Base-by-base conservation (phyloP, 2,888 invertebrate species). In the Epirrhoe alternata region DNA sequence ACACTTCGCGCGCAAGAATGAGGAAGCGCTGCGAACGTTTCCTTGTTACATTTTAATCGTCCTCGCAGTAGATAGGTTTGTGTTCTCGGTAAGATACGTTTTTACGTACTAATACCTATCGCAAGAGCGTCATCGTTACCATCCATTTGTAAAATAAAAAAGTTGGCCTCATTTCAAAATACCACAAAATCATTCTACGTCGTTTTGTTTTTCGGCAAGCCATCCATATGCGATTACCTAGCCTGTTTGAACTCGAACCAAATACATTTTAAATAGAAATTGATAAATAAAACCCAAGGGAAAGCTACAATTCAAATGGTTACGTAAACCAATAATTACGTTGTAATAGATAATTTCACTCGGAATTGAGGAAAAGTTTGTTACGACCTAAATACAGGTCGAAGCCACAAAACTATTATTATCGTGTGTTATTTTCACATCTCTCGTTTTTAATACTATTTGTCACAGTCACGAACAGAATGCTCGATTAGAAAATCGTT, bases 31-130 rank as follows among this genome's bases (percentile, higher is more conserved):
- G 75, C 69, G 66, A 82, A 82, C 82, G 79, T 87, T 92, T 91
- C 89, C 91, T 88, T 78, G 84, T 89, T 89, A 88, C 86, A 88
- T 86, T 72, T 88, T 84, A 85, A 83, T 82, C 77, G 83, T 76
- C 80, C 86, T 84, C 83, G 78, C 85, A 83, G 78, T 69, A 69
- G 65, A 68, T 64, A 69, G 62, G 67, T 68, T 67, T 68, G 64
- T 63, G 71, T 67, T 70, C 68, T 68, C 62, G 68, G 69, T 75
- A 57, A 54, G 59, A 33, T 60, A 54, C 45, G 38, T 54, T 16
- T 56, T 47, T 54, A 30, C 33, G 14, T 53, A 35, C 12, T 57
- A 52, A n/a, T n/a, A n/a, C n/a, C n/a, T 59, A 59, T 51, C 57
- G 58, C 45, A 61, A 52, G 14, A 69, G 60, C 51, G 42, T 45